Conservation (phyloP, 2,888 invertebrate species). For the Opisthograptis luteolata region DNA sequence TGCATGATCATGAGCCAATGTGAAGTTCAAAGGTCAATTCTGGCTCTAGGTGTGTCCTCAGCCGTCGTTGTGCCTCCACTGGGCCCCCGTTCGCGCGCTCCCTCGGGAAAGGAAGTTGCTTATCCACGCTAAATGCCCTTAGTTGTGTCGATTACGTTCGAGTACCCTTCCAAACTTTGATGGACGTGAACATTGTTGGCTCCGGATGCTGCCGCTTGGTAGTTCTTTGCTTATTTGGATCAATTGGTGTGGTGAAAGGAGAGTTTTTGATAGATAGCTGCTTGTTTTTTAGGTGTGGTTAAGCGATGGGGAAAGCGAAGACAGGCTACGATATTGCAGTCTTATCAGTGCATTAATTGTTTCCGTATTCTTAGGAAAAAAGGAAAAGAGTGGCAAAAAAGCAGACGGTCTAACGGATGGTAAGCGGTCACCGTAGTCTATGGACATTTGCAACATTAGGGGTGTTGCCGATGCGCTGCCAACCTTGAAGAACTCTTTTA, state of each 20-base stretch:
- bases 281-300: too few species aligned
- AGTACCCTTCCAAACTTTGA: slow-evolving; percentile 79
- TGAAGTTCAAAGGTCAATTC: slow-evolving; percentile 48
- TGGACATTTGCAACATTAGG: too few species aligned
- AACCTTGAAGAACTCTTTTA: too few species aligned
- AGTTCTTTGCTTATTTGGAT: slow-evolving; percentile 23
- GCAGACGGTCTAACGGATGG: too few species aligned
- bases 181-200: slow-evolving; percentile 71
- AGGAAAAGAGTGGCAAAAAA: too few species aligned
- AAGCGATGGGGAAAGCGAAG: too few species aligned
- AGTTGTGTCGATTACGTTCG: slow-evolving; percentile 76
- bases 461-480: too few species aligned
- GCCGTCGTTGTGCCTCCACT: slow-evolving; percentile 44
- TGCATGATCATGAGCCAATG: slow-evolving; percentile 39
- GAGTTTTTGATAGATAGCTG: slow-evolving; percentile 16
- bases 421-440: too few species aligned
- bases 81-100: slow-evolving; percentile 53
- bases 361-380: too few species aligned
- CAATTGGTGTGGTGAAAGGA: slow-evolving; percentile 31
- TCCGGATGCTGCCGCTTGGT: slow-evolving; percentile 56
- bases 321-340: too few species aligned
- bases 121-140: slow-evolving; percentile 79
- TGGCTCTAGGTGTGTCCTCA: slow-evolving; percentile 42
- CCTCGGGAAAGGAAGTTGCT: slow-evolving; percentile 79
- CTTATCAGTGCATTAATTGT: too few species aligned